A percentile compares a stretch with the other conserved stretches of the same genome.
Conservation (phyloP, 2,113 vertebrate genomes). For the Xyliphius kryptos region DNA sequence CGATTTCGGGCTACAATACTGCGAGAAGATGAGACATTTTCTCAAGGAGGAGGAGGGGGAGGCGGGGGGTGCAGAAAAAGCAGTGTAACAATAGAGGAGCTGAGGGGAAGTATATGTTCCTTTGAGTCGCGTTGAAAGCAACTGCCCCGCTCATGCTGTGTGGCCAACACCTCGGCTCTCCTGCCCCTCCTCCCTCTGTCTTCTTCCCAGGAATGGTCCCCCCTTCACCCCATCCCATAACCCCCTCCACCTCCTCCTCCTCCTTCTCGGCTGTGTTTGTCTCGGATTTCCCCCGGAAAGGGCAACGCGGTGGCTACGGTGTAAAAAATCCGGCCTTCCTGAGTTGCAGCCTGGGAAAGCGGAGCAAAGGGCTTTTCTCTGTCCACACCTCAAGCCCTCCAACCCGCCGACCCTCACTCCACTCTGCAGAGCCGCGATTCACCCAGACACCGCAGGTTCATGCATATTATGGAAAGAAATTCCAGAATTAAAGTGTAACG, state of each 20-base stretch:
- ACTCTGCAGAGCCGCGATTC: background rate
- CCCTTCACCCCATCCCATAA: conserved; percentile 50
- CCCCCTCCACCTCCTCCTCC: conserved; percentile 48
- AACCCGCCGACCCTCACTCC: background rate
- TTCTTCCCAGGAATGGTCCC: conserved; percentile 30
- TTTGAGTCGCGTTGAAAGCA: conserved; percentile 34
- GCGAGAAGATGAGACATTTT: conserved; percentile 41
- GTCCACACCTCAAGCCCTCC: conserved; percentile 29
- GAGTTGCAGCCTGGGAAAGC: conserved; percentile 63
- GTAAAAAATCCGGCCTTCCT: conserved; percentile 69
- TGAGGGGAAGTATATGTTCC: conserved; percentile 39
- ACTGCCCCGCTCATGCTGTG: conserved; percentile 35
- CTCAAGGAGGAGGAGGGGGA: conserved; percentile 31
- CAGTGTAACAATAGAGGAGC: conserved; percentile 38
- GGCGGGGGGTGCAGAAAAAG: conserved; percentile 20
- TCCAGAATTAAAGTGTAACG: background rate
- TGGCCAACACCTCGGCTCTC: conserved; percentile 44
- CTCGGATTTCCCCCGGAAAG: conserved; percentile 73
- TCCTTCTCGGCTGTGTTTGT: conserved; percentile 58
- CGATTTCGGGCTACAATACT: conserved; percentile 51
- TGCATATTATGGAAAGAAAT: background rate
- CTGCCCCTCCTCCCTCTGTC: conserved; percentile 23
- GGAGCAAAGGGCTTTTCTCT: conserved; percentile 49
- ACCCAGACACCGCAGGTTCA: background rate
- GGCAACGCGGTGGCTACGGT: conserved; percentile 62